A percentile compares a stretch with the other conserved stretches of the same genome.
Evolutionary conservation across 2,113 vertebrate species (phyloP).

Genomic region (Oreochromis spilurus): DNA sequence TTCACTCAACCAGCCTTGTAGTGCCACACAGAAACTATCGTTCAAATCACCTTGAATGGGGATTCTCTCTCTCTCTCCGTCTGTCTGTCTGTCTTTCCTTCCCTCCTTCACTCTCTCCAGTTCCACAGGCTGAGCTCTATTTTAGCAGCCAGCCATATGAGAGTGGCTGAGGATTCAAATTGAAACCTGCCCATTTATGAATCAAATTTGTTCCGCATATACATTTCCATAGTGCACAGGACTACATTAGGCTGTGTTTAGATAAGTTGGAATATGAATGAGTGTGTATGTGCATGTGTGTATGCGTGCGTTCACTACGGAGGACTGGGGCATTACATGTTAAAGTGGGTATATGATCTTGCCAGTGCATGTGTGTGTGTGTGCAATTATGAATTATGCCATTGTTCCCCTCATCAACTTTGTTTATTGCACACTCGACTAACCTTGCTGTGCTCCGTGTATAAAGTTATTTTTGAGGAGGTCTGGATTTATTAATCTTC

Average conservation of each 20-base stretch:
- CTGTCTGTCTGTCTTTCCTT: not conserved
- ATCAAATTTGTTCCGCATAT: slow-evolving; percentile 71
- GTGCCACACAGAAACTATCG: slow-evolving; percentile 42
- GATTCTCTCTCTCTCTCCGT: not conserved
- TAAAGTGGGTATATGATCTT: slow-evolving; percentile 35
- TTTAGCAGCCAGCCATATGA: slow-evolving; percentile 60
- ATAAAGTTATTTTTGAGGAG: not conserved
- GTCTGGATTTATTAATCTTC: slow-evolving; percentile 40
- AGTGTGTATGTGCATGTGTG: not conserved
- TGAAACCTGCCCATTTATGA: slow-evolving; percentile 73
- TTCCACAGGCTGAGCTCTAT: slow-evolving; percentile 60
- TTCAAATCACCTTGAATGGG: slow-evolving; percentile 53
- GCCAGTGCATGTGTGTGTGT: not conserved
- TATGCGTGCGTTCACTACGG: not conserved
- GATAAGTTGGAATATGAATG: slow-evolving; percentile 2
- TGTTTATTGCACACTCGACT: slow-evolving; percentile 36
- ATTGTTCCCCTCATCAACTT: slow-evolving; percentile 55
- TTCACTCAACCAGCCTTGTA: slow-evolving; percentile 51
- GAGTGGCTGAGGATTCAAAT: slow-evolving; percentile 57
- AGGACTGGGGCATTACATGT: not conserved
- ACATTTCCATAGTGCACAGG: slow-evolving; percentile 48
- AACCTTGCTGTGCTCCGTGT: slow-evolving; percentile 2
- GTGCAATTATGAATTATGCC: slow-evolving; percentile 31
- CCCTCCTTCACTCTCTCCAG: not conserved
- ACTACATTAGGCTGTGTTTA: slow-evolving; percentile 52